Percentiles rank a stretch among this genome's conserved stretches.
Evolutionary conservation across 2,888 invertebrate genomes (phyloP).

Genomic region (Lamellibrachia satsuma): DNA sequence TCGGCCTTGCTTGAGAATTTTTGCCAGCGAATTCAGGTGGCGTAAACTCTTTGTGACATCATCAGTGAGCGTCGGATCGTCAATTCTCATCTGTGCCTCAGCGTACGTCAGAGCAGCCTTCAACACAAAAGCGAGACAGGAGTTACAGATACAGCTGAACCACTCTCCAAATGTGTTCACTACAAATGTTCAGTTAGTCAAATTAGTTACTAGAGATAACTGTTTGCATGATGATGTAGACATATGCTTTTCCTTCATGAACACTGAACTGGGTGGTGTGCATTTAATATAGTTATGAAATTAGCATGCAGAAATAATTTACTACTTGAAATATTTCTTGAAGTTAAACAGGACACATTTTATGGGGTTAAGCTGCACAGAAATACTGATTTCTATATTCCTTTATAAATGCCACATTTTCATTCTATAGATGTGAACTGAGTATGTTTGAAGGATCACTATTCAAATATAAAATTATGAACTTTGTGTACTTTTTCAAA

Average conservation of each 20-base stretch:
- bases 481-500: not conserved
- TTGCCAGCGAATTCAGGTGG: slow-evolving; percentile 85
- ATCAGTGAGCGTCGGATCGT: slow-evolving; percentile 79
- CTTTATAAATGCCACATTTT: not conserved
- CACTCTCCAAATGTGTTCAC: not conserved
- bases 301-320: too few species aligned
- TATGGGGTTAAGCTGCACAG: too few species aligned
- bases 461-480: not conserved
- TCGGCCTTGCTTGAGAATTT: slow-evolving; percentile 84
- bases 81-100: slow-evolving; percentile 93
- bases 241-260: too few species aligned
- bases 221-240: not conserved
- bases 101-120: slow-evolving; percentile 94
- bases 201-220: not conserved
- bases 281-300: too few species aligned
- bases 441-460: not conserved
- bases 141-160: not conserved
- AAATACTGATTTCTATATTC: too few species aligned
- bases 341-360: too few species aligned
- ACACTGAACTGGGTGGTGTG: too few species aligned
- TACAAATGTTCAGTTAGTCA: not conserved
- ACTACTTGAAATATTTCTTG: too few species aligned
- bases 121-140: not conserved
- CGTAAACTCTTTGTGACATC: slow-evolving; percentile 81
- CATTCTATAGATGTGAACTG: not conserved